Conservation (phyloP, 2,797 vertebrate genomes). For the Pangasius djambal region DNA sequence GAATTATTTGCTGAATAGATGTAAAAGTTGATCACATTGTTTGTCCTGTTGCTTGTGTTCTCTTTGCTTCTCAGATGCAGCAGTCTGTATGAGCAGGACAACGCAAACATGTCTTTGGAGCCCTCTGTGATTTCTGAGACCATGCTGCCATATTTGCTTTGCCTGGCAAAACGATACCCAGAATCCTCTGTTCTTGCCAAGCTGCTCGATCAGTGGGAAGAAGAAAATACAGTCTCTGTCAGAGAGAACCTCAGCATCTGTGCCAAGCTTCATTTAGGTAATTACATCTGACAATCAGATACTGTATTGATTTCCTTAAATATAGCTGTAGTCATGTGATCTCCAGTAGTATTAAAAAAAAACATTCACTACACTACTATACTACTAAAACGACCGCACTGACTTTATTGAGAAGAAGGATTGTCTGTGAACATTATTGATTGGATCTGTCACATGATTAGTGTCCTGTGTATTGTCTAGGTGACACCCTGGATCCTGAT, state of each 20-base stretch:
- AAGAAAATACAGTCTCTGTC: constrained; percentile 56
- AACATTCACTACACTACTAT: background rate
- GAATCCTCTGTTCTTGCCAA: constrained; percentile 60
- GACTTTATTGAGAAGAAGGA: background rate
- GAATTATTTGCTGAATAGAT: background rate
- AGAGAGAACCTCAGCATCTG: constrained; percentile 69
- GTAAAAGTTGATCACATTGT: background rate
- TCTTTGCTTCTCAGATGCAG: constrained; percentile 67
- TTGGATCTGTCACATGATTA: background rate
- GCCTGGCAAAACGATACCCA: constrained; percentile 69
- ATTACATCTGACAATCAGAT: background rate
- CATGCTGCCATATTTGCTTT: constrained; percentile 79
- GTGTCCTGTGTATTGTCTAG: constrained; percentile 56
- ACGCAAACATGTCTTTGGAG: constrained; percentile 85
- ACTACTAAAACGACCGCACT: background rate
- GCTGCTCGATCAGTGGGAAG: constrained; percentile 72
- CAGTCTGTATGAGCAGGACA: constrained; percentile 86
- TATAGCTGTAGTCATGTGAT: background rate
- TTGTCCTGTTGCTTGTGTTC: background rate
- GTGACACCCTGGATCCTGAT: constrained; percentile 54
- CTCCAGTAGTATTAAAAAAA: background rate
- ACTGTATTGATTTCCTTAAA: background rate
- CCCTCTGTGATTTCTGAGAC: constrained; percentile 74
- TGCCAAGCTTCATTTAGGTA: constrained; percentile 74
- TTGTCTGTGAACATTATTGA: background rate